These are phyloP conservation scores for Pachyseris speciosa DNA, from an alignment of 64 coral and sea anemone species.

Conservation along the genomic window DNA sequence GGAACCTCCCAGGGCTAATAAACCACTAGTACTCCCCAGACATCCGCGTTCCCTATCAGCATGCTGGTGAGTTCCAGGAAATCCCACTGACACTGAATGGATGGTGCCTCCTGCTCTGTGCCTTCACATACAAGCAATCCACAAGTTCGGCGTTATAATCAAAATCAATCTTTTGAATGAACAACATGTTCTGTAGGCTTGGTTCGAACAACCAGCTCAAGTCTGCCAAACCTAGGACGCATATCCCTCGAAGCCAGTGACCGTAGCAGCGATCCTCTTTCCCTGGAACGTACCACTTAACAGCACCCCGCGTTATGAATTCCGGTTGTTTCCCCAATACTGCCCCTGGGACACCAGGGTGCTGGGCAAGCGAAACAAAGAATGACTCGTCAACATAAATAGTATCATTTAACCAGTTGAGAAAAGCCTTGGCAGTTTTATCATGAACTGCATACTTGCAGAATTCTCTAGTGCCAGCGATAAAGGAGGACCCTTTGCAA, in stretches of 20 bases:
- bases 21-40: too few species aligned
- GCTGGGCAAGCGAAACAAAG: background rate
- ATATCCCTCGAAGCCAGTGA: background rate
- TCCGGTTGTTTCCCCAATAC: background rate
- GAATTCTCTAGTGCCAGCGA: conserved; percentile 1
- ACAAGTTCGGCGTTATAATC: conserved; percentile 7
- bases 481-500: conserved; percentile 19
- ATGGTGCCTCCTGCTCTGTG: background rate
- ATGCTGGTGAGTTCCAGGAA: background rate
- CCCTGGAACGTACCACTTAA: background rate
- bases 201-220: conserved; percentile 1
- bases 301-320: background rate
- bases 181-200: background rate
- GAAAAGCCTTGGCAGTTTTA: background rate
- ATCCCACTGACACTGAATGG: background rate
- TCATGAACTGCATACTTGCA: background rate
- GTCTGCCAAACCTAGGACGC: conserved; percentile 2
- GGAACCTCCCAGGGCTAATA: too few species aligned
- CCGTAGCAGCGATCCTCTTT: background rate
- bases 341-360: background rate
- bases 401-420: background rate
- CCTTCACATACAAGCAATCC: conserved; percentile 3
- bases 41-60: too few species aligned
- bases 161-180: conserved; percentile 24
- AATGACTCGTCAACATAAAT: background rate